Conservation (phyloP, 2,797 vertebrate genomes). For the Geotrypetes seraphini region DNA sequence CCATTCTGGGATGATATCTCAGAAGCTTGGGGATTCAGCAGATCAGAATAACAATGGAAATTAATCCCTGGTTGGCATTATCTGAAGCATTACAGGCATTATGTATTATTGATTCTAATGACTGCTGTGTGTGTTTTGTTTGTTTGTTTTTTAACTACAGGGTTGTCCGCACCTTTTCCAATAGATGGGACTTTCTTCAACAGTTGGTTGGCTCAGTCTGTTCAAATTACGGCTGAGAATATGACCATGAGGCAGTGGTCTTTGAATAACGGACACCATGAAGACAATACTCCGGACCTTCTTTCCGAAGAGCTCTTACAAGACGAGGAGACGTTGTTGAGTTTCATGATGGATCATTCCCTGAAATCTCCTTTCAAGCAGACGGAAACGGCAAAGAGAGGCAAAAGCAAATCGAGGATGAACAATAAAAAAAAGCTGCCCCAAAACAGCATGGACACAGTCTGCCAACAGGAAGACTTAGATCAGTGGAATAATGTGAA, state of each 20-base stretch:
- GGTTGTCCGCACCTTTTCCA: constrained; percentile 83
- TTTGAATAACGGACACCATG: constrained; percentile 65
- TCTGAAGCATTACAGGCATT: too few species aligned
- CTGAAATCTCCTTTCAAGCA: constrained; percentile 79
- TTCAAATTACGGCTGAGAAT: constrained; percentile 90
- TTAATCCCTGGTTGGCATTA: too few species aligned
- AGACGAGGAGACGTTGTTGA: constrained; percentile 82
- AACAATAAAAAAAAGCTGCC: constrained; percentile 54
- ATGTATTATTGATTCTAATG: too few species aligned
- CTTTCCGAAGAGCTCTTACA: constrained; percentile 88
- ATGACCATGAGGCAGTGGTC: constrained; percentile 88
- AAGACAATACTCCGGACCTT: constrained; percentile 69
- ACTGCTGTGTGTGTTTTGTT: too few species aligned
- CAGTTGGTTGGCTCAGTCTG: constrained; percentile 90
- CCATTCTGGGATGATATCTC: too few species aligned
- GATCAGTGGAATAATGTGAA: constrained; percentile 39
- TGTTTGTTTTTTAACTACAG: constrained; percentile 46
- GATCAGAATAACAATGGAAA: too few species aligned
- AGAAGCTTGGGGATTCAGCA: too few species aligned
- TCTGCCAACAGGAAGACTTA: constrained; percentile 26
- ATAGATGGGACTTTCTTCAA: constrained; percentile 87
- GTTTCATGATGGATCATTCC: constrained; percentile 92
- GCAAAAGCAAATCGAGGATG: constrained; percentile 52
- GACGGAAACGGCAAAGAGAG: constrained; percentile 71
- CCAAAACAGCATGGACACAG: constrained; percentile 20